A percentile compares a stretch with the other conserved stretches of the same genome.
phyloP scores from a whole-genome alignment of 2,797 vertebrate genomes.

The Phataginus tricuspis region DNA sequence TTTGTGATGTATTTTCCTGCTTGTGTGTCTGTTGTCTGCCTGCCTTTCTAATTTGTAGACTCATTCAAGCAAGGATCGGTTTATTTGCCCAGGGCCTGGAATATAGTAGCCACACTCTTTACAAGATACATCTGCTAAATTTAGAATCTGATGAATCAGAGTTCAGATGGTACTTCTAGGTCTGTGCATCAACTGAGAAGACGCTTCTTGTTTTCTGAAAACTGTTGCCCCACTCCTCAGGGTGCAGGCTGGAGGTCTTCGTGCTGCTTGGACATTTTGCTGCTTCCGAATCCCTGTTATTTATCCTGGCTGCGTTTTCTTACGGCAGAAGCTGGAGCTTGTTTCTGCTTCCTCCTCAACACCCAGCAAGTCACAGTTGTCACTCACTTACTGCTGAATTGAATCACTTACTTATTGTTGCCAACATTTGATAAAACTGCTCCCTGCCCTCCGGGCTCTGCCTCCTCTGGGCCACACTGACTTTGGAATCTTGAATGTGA shows the following conservation, averaged over 20 bases:
- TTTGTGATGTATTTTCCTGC: not conserved
- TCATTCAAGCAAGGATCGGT: not conserved
- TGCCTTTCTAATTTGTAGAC: not conserved
- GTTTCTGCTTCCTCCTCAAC: not conserved
- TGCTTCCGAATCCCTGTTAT: not conserved
- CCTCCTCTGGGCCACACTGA: not conserved
- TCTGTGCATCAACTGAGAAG: constrained; percentile 9
- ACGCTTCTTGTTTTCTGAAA: not conserved
- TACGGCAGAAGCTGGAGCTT: not conserved
- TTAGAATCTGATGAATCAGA: not conserved
- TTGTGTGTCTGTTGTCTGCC: not conserved
- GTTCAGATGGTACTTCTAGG: not conserved
- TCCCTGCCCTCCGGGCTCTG: not conserved
- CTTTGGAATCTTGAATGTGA: not conserved
- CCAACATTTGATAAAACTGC: not conserved
- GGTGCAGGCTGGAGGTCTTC: not conserved
- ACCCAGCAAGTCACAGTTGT: not conserved
- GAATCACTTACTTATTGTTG: not conserved
- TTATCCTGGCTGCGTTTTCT: not conserved
- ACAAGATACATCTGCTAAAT: not conserved
- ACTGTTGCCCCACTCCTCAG: not conserved
- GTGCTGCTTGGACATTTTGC: not conserved
- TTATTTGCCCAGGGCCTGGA: not conserved
- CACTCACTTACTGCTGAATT: constrained; percentile 9
- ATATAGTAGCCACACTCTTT: not conserved